Base-by-base conservation (phyloP, 2,888 invertebrate species). In the Spilosoma lubricipeda region DNA sequence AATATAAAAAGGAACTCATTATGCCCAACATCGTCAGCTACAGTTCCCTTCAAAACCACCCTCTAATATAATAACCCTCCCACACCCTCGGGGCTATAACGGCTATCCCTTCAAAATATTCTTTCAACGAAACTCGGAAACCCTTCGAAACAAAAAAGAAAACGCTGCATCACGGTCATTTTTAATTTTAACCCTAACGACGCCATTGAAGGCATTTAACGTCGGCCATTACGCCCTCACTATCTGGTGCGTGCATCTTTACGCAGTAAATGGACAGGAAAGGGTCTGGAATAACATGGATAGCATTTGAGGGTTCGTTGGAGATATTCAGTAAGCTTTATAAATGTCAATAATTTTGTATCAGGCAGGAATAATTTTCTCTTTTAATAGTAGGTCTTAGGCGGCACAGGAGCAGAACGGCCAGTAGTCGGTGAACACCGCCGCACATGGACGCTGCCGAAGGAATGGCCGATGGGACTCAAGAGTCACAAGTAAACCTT, bases 101-200 rank as follows among this genome's bases (percentile, higher is more conserved):
- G 90, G 86, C 84, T 90, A 88, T 90, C 94, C 94, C 94, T 93
- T 92, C 92, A 85, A 91, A 92, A 94, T 92, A 93, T 95, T 94
- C 95, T 94, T 95, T 94, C 92, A 94, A 90, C 92, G 89, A 90
- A 92, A 91, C 86, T 88, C 86, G 76, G 87, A 88, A 88, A 90
- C 93, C 93, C 91, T 93, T 93, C 85, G 81, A 83, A 90, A 90
- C 91, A 93, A 94, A 95, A 95, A 95, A 93, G 94, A 95, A 95
- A 94, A 87, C 90, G 95, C 95, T 88, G 90, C 89, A 92, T 95
- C 95, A 95, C 93, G 93, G 91, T 90, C 94, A 90, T 94, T 94
- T 95, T 95, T 95, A 95, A 95, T 95, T 94, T 95, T 90, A 89
- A 88, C 92, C 92, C 92, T 93, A 95, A 95, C 94, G 94, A 94